Evolutionary conservation across 2,888 invertebrate genomes (phyloP), one percentile per base, ranked within the genome.

Genomic region (Eupithecia tripunctaria): DNA sequence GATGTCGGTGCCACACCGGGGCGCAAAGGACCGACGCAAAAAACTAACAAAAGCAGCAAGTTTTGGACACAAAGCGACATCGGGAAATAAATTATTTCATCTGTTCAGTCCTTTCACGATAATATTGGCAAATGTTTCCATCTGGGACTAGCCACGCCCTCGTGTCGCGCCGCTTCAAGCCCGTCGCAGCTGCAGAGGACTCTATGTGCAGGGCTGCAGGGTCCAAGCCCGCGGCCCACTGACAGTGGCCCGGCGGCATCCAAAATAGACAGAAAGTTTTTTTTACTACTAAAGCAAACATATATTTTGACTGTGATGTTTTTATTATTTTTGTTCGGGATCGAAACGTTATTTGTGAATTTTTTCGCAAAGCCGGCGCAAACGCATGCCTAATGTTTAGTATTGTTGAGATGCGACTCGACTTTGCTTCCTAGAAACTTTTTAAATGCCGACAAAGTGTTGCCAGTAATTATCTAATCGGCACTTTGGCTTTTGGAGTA

Each of bases 221-320:
- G 82, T 81, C 73, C 60, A 65, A 81, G 74, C 84, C 41, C 67
- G 43, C 29, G n/a, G 27, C 3, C 7, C 10, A 8, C 73, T 84
- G 84, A 81, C 84, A 88, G 87, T 84, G 87, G 86, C 83, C 80
- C 85, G 92, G 93, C 87, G 79, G 68, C 82, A 85, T 90, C 87
- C 89, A 91, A 93, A 92, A 93, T 91, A 88, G 89, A 88, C 89
- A 89, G 84, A 91, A 91, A 91, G 91, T 90, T 89, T 86, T 86
- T 88, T 80, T 87, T 89, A 93, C 90, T 92, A 84, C 79, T 77
- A 87, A 87, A 85, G 82, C 91, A 89, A 88, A 92, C 91, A 93
- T 94, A 93, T 94, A 94, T 94, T 94, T 94, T 94, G 94, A 94
- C 94, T 92, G 89, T 93, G 94, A 93, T 94, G 94, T 94, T 94